phyloP scores from a whole-genome alignment of 2,113 vertebrate genomes.

The Chaetops frenatus region DNA sequence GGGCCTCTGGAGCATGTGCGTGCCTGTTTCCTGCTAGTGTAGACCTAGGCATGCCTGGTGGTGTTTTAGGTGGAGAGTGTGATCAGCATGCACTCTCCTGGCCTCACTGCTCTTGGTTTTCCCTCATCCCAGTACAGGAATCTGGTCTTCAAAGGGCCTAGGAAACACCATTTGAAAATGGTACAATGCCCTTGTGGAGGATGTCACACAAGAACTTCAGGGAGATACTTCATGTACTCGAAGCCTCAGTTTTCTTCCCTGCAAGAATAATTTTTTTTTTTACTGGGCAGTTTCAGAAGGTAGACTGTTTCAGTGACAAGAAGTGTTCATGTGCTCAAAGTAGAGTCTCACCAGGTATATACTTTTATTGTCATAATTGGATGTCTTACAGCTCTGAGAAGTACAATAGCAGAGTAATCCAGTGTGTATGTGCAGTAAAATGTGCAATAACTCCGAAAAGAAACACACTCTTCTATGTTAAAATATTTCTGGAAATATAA shows the following conservation, averaged over 20 bases:
- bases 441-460: not conserved
- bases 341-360: not conserved
- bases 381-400: not conserved
- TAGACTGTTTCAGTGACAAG: not conserved
- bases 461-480: not conserved
- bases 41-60: not conserved
- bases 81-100: not conserved
- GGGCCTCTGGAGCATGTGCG: not conserved
- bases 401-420: not conserved
- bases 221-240: not conserved
- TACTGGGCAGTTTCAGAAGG: not conserved
- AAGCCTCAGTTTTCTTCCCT: not conserved
- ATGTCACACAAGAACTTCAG: not conserved
- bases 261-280: not conserved
- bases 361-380: not conserved
- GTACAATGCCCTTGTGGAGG: rapidly evolving
- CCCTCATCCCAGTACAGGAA: rapidly evolving
- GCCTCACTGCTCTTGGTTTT: not conserved
- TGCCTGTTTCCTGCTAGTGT: not conserved
- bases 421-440: not conserved
- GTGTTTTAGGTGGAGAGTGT: not conserved
- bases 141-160: not conserved
- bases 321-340: not conserved
- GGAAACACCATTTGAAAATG: not conserved
- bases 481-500: not conserved